Conservation (phyloP, 2,888 invertebrate genomes). For the Caenorhabditis virilis region DNA sequence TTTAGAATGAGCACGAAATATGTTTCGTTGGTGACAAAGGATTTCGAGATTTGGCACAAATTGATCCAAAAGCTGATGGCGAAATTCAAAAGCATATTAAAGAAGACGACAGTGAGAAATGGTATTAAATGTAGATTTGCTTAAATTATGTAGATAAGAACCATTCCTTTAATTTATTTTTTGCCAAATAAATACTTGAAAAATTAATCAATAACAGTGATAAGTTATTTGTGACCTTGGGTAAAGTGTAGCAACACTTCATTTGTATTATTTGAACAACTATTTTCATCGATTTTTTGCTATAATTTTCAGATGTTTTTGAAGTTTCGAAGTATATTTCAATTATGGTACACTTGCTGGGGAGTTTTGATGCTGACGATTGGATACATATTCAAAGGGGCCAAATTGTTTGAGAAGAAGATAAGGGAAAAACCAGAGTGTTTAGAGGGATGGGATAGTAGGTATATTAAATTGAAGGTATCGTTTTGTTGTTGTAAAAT, state of each 20-base stretch:
- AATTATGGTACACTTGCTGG: constrained; percentile 1
- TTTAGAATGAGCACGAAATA: constrained; percentile 90
- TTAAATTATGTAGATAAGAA: too few relatives aligned
- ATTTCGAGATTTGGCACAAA: constrained; percentile 77
- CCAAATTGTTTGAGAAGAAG: constrained; percentile 17
- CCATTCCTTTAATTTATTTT: too few relatives aligned
- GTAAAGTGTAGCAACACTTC: too few relatives aligned
- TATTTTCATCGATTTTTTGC: too few relatives aligned
- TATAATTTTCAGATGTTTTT: too few relatives aligned
- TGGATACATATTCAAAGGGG: constrained; percentile 13
- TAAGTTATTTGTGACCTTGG: too few relatives aligned
- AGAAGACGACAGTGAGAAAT: constrained; percentile 59
- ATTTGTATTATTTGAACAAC: too few relatives aligned
- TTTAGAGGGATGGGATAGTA: constrained; percentile 42
- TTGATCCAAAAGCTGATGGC: constrained; percentile 82
- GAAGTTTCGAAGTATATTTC: too few relatives aligned
- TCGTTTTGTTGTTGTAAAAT: too few relatives aligned
- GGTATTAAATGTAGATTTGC: too few relatives aligned
- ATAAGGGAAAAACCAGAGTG: constrained; percentile 30
- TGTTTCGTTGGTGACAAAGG: constrained; percentile 97
- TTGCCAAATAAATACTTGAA: too few relatives aligned
- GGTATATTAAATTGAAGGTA: constrained; percentile 36
- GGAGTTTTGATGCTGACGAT: not conserved
- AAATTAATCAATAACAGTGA: too few relatives aligned
- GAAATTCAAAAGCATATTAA: constrained; percentile 75